These are phyloP conservation scores for Pristionchus exspectatus DNA, from an alignment of 2,888 invertebrate genomes.

Conservation along the genomic window DNA sequence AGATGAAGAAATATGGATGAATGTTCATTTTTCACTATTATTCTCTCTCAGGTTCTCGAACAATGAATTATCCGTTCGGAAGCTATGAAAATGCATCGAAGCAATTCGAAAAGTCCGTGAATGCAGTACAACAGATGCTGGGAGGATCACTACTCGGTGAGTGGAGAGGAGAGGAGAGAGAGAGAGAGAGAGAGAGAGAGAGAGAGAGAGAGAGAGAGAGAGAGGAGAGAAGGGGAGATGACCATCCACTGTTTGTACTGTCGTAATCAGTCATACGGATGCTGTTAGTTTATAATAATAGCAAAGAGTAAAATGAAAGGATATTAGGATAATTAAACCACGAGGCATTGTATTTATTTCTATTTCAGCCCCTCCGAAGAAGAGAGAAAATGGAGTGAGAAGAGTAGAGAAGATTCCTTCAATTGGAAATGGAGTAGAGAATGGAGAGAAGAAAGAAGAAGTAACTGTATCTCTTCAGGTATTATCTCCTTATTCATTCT, in stretches of 20 bases:
- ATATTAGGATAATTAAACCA: no score
- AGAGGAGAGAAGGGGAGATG: background rate
- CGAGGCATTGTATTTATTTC: background rate
- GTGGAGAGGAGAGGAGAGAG: background rate
- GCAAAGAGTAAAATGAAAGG: no score
- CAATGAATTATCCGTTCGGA: constrained; percentile 66
- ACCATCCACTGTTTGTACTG: background rate
- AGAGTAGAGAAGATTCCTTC: background rate
- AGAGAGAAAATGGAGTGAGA: constrained; percentile 37
- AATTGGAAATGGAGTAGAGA: constrained; percentile 16
- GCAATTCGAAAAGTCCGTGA: constrained; percentile 73
- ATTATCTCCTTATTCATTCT: background rate
- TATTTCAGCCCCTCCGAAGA: constrained; percentile 18
- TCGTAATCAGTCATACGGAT: background rate
- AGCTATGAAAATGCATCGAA: constrained; percentile 72
- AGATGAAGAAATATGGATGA: background rate
- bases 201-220: background rate
- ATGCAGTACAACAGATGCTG: constrained; percentile 73
- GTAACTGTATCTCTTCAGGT: constrained; percentile 22
- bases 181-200: background rate
- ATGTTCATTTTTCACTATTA: background rate
- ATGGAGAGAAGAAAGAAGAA: constrained; percentile 28
- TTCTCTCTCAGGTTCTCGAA: constrained; percentile 59
- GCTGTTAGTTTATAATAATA: background rate
- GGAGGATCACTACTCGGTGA: constrained; percentile 53